phyloP scores from a whole-genome alignment of 2,113 vertebrate species.

The Ochotona princeps region DNA sequence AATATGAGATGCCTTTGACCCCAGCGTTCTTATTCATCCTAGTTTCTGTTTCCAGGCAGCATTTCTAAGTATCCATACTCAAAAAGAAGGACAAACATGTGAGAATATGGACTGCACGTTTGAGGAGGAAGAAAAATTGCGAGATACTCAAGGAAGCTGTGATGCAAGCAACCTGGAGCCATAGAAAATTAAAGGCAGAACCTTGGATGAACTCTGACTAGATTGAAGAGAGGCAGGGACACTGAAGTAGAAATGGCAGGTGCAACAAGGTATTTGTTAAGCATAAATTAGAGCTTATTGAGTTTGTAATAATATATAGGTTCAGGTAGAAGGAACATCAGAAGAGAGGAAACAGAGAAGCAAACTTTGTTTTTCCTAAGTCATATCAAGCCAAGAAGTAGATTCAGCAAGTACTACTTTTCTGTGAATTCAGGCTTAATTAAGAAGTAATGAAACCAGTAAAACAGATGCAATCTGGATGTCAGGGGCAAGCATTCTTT shows the following conservation, averaged over 20 bases:
- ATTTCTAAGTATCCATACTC: not conserved
- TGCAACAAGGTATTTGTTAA: not conserved
- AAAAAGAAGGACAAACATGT: not conserved
- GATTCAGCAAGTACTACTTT: not conserved
- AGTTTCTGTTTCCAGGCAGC: not conserved
- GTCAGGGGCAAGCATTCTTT: not conserved
- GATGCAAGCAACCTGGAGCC: not conserved
- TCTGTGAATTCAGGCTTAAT: constrained; percentile 25
- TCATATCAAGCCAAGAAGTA: not conserved
- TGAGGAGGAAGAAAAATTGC: not conserved
- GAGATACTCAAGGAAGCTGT: not conserved
- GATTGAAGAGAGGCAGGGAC: not conserved
- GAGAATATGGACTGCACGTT: not conserved
- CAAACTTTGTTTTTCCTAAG: not conserved
- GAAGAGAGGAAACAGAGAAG: not conserved
- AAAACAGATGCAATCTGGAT: constrained; percentile 12
- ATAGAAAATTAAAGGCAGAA: not conserved
- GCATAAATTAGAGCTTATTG: no score
- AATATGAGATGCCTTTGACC: no score
- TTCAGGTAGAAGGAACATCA: not conserved
- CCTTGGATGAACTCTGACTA: not conserved
- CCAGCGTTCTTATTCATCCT: not conserved
- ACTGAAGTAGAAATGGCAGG: not conserved
- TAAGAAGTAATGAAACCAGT: constrained; percentile 4
- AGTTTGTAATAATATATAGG: not conserved